Base-by-base conservation (phyloP, 1,140 invertebrate species). In the Alviniconcha marisindica region DNA sequence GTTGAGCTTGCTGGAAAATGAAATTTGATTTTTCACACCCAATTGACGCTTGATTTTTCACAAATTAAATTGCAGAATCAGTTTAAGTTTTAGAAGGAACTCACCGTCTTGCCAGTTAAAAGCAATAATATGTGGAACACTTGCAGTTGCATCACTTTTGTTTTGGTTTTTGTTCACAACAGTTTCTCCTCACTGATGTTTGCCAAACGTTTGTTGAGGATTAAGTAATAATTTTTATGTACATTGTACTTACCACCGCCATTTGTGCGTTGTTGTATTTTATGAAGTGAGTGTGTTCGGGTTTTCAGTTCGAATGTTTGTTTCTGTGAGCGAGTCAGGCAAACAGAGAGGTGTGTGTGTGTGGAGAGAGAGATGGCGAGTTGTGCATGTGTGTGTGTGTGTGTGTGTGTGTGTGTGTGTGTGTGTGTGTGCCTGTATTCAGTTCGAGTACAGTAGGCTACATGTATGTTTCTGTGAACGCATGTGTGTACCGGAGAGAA, bases 341-440 rank as follows among this genome's bases (percentile, higher is more conserved):
- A 31, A 33, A 28, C 33, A 54, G 38, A 33, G 21, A 28, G 18
- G 51, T 60, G 33, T 40, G 31, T 21, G 12, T 40, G 51, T 63
- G 33, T 40, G 36, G 28, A 33, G 7, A 10, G 28, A 36, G 56
- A 33, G n/a, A 10, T 54, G 4, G 0, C 28, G 31, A 44, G 36
- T 3, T 24, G 51, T 36, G 76, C 54, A 31, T 60, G 56, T 48
- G 31, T 60, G 42, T 77, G 76, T 78, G 56, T 38, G 28, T 28
- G 36, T 38, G 77, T 36, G 42, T 51, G 54, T 36, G 36, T 28
- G 42, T 60, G 51, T 60, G 31, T 63, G 38, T 69, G 36, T 66
- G 60, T 80, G 60, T 44, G n/a, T 42, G 80, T 51, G 48, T 56
- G 42, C 48, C 2, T 48, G n/a, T 66, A 4, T 71, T n/a, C n/a